Conservation (phyloP, 2,797 vertebrate genomes). For the Luscinia luscinia region DNA sequence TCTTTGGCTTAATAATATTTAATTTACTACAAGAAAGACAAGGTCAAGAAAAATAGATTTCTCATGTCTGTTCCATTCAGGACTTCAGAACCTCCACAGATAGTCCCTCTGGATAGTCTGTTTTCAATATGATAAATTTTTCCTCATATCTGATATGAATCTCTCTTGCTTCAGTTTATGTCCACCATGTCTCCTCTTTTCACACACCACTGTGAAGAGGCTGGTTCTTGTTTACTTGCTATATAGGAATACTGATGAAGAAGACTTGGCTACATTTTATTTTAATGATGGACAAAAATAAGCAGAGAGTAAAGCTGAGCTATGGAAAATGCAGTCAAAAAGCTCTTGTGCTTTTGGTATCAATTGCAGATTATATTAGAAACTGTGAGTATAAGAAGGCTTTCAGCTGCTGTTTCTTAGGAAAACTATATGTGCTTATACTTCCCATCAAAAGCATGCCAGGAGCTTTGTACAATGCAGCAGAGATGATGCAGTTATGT, state of each 20-base stretch:
- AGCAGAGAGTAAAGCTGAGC: not conserved
- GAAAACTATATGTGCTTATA: not conserved
- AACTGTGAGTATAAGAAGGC: not conserved
- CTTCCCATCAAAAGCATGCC: not conserved
- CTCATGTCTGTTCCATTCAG: not conserved
- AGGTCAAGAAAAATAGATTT: not conserved
- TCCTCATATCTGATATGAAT: not conserved
- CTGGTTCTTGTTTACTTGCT: not conserved
- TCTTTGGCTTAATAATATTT: not conserved
- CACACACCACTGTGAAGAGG: not conserved
- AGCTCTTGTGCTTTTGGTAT: not conserved
- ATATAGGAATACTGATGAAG: not conserved
- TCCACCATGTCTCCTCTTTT: not conserved
- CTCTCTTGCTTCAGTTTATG: not conserved
- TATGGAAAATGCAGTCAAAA: not conserved
- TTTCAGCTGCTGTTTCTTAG: not conserved
- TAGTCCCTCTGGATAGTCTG: not conserved
- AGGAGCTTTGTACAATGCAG: not conserved
- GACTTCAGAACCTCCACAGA: not conserved
- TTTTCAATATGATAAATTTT: not conserved
- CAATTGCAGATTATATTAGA: not conserved
- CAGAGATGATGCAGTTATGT: not conserved
- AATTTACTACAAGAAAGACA: not conserved
- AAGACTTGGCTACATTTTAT: not conserved
- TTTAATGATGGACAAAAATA: not conserved